Evolutionary conservation across 2,888 invertebrate species (phyloP).

Genomic region (Xanthorhoe spadicearia): DNA sequence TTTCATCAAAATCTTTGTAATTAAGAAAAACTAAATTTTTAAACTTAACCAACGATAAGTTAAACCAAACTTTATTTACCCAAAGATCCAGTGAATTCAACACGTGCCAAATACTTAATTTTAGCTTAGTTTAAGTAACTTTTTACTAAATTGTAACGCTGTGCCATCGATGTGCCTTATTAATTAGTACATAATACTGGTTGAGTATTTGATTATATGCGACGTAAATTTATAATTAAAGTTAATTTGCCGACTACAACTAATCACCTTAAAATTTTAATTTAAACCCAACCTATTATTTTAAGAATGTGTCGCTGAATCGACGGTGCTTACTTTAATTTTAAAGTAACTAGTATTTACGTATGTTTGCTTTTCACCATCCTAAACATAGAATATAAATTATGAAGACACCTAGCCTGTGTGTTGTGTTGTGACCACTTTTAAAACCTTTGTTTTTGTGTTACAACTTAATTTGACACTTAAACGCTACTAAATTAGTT

Average conservation of each 20-base stretch:
- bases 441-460: neutral
- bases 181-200: neutral
- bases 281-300: neutral
- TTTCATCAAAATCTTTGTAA: too few relatives aligned
- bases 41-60: conserved; percentile 8
- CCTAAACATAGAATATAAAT: neutral
- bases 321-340: conserved; percentile 67
- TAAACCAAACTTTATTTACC: conserved; percentile 38
- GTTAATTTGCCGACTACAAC: neutral
- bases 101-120: conserved; percentile 71
- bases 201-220: neutral
- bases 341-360: neutral
- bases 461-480: neutral
- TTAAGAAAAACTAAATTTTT: neutral
- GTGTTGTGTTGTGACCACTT: too few relatives aligned
- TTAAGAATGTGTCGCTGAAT: conserved; percentile 66
- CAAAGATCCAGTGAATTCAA: conserved; percentile 78
- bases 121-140: conserved; percentile 45
- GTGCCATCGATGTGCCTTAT: conserved; percentile 30
- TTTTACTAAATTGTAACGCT: conserved; percentile 20
- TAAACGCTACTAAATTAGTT: neutral
- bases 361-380: conserved; percentile 39
- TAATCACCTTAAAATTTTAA: neutral
- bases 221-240: neutral
- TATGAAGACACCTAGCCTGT: too few relatives aligned